A percentile compares a stretch with the other conserved stretches of the same genome.
Conservation (phyloP, 2,797 vertebrate species). For the Fistularia commersonii region DNA sequence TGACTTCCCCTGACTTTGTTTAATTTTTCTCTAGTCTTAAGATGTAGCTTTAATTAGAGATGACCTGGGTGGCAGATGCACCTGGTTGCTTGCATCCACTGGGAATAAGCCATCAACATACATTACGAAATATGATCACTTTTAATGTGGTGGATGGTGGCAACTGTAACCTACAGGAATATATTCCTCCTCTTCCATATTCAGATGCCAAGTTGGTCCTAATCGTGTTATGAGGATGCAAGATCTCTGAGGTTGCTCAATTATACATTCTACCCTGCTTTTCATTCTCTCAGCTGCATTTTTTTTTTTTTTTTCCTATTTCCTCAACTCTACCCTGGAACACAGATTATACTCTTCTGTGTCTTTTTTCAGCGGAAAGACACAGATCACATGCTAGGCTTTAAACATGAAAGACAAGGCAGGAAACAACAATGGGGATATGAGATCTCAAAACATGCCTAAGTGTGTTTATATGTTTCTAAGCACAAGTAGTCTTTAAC, state of each 20-base stretch:
- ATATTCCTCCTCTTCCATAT: constrained; percentile 54
- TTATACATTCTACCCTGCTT: constrained; percentile 67
- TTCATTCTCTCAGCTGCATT: constrained; percentile 61
- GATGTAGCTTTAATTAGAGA: constrained; percentile 2
- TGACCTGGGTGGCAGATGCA: constrained; percentile 28
- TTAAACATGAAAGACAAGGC: constrained; percentile 76
- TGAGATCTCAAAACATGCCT: constrained; percentile 54
- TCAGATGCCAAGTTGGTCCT: constrained; percentile 71
- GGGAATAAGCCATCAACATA: constrained; percentile 51
- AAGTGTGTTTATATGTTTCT: constrained; percentile 37
- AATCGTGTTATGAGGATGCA: constrained; percentile 66
- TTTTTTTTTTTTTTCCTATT: constrained; percentile 39
- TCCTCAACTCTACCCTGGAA: constrained; percentile 68
- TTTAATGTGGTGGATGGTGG: constrained; percentile 52
- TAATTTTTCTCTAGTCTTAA: no score
- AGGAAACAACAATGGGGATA: constrained; percentile 67
- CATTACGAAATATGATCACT: constrained; percentile 57
- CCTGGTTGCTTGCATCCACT: constrained; percentile 40
- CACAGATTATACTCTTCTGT: constrained; percentile 65
- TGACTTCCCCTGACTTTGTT: no score
- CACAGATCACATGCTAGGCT: constrained; percentile 66
- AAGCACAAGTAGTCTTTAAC: constrained; percentile 17
- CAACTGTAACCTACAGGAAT: constrained; percentile 51
- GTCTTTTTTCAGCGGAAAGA: constrained; percentile 56
- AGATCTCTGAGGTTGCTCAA: constrained; percentile 70